phyloP scores from a whole-genome alignment of 1,140 invertebrate species.

The Cephus cinctus region DNA sequence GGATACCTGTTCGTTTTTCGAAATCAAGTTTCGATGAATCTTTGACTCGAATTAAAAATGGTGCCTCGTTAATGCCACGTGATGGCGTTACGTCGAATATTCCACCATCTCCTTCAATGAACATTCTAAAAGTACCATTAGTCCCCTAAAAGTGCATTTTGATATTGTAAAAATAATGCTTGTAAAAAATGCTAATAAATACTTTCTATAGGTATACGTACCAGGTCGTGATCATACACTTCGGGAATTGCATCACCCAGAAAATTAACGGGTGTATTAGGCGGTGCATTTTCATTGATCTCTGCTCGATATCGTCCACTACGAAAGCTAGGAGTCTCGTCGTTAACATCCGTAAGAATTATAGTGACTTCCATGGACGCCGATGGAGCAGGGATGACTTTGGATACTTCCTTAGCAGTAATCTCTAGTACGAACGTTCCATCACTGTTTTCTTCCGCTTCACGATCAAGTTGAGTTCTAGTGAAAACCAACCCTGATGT shows the following conservation, averaged over 20 bases:
- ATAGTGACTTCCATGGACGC: conserved; percentile 88
- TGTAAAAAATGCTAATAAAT: conserved; percentile 2
- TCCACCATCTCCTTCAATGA: conserved; percentile 75
- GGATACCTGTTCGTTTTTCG: conserved; percentile 67
- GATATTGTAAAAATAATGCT: not conserved
- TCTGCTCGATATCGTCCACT: conserved; percentile 79
- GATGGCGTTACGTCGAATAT: conserved; percentile 89
- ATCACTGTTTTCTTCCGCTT: conserved; percentile 74
- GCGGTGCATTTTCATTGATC: conserved; percentile 89
- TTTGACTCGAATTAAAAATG: conserved; percentile 87
- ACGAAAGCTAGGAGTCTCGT: conserved; percentile 85
- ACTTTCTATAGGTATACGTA: conserved; percentile 43
- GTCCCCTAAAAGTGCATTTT: conserved; percentile 67
- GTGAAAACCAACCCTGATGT: conserved; percentile 80
- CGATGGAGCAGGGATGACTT: conserved; percentile 67
- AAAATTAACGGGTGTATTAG: conserved; percentile 87
- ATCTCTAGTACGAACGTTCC: conserved; percentile 87
- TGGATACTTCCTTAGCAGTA: conserved; percentile 63
- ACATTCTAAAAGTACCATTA: conserved; percentile 88
- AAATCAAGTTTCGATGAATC: conserved; percentile 82
- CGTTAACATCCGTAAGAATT: conserved; percentile 92
- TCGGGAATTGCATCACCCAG: conserved; percentile 77
- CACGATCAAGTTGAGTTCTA: conserved; percentile 74
- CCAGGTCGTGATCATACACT: conserved; percentile 91
- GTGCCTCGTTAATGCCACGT: conserved; percentile 87